A percentile compares a stretch with the other conserved stretches of the same genome.
Evolutionary conservation across 2,888 invertebrate genomes (phyloP).

Genomic region (Flexamia atlantica): DNA sequence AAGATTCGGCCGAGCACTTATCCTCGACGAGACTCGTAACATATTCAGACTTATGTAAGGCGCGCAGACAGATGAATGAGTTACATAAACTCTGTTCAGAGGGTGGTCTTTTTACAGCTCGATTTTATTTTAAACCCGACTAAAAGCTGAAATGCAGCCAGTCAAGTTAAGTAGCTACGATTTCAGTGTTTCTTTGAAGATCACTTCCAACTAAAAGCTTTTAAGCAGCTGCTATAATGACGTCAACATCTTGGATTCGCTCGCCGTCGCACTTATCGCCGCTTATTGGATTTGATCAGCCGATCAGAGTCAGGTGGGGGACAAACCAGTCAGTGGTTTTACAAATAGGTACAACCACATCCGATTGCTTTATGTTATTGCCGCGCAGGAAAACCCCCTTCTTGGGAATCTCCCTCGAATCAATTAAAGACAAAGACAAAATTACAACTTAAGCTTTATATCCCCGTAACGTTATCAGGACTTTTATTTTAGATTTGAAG

Average conservation of each 20-base stretch:
- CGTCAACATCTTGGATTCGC: conserved; percentile 9
- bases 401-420: too few relatives aligned
- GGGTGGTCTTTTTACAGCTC: not conserved
- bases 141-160: conserved; percentile 54
- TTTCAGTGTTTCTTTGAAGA: conserved; percentile 36
- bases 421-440: too few relatives aligned
- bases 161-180: conserved; percentile 13
- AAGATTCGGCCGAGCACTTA: not conserved
- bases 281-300: conserved; percentile 32
- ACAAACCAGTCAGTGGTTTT: too few relatives aligned
- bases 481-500: too few relatives aligned
- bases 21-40: not conserved
- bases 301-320: conserved; percentile 24
- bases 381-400: too few relatives aligned
- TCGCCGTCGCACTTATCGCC: conserved; percentile 14
- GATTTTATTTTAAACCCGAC: conserved; percentile 20
- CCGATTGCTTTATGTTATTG: too few relatives aligned
- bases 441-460: too few relatives aligned
- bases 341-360: too few relatives aligned
- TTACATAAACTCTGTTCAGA: conserved; percentile 24
- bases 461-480: too few relatives aligned
- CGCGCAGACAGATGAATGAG: not conserved
- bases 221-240: conserved; percentile 43
- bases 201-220: conserved; percentile 43
- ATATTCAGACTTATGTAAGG: conserved; percentile 10